Conservation (phyloP, 2,797 vertebrate species). For the Sitta carolinensis region DNA sequence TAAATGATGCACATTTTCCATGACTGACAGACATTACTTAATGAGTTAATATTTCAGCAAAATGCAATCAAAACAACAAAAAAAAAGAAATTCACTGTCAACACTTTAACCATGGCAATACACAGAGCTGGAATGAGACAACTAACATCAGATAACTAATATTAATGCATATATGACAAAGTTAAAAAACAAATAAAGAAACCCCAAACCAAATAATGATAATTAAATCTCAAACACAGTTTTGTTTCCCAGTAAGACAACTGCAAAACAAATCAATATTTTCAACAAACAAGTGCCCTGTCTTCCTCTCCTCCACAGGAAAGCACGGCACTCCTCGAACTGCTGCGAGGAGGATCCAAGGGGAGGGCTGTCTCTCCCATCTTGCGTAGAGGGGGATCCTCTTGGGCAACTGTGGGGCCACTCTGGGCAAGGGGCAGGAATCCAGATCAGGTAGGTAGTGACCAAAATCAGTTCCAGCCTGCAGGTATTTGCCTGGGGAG, state of each 20-base stretch:
- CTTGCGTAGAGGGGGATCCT: background rate
- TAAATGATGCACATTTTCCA: slow-evolving; percentile 36
- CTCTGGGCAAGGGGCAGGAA: background rate
- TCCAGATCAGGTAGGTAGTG: background rate
- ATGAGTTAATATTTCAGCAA: slow-evolving; percentile 45
- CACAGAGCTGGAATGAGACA: slow-evolving; percentile 17
- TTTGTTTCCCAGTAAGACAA: slow-evolving; percentile 41
- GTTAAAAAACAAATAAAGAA: slow-evolving; percentile 8
- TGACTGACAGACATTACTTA: slow-evolving; percentile 36
- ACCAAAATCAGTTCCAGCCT: background rate
- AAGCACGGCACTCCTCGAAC: background rate
- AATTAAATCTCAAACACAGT: slow-evolving; percentile 36
- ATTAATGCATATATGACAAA: slow-evolving; percentile 27
- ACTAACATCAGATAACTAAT: slow-evolving; percentile 42
- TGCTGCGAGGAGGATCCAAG: background rate
- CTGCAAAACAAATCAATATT: slow-evolving; percentile 53
- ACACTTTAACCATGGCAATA: slow-evolving; percentile 29
- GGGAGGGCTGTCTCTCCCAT: background rate
- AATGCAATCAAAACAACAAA: slow-evolving; percentile 26
- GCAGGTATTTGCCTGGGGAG: background rate
- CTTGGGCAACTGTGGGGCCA: background rate
- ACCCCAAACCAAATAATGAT: slow-evolving; percentile 14
- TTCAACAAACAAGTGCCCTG: slow-evolving; percentile 36
- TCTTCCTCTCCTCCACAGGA: background rate
- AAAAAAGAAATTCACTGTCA: slow-evolving; percentile 26